A percentile compares a stretch with the other conserved stretches of the same genome.
Conservation (phyloP, 2,797 vertebrate species). For the Coranthus polyacanthus region DNA sequence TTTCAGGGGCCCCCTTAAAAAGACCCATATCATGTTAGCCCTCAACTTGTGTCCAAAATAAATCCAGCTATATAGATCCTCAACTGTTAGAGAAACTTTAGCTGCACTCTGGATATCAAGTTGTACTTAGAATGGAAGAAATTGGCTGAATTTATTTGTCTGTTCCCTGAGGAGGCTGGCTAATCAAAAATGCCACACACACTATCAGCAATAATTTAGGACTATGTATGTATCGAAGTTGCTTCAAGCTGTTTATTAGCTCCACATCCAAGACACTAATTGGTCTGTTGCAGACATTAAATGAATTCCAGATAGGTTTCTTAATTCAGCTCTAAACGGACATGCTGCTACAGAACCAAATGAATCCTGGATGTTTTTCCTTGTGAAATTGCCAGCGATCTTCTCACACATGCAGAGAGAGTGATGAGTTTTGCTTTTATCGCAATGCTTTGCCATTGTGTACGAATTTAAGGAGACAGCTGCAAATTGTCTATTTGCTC, state of each 20-base stretch:
- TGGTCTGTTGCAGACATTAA: constrained; percentile 54
- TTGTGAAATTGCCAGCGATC: constrained; percentile 40
- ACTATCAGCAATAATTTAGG: constrained; percentile 42
- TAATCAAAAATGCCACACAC: constrained; percentile 64
- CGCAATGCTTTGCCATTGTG: constrained; percentile 16
- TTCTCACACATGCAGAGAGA: constrained; percentile 47
- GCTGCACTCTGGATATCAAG: constrained; percentile 3
- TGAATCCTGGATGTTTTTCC: constrained; percentile 46
- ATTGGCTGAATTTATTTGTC: constrained; percentile 35
- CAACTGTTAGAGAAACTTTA: constrained; percentile 11
- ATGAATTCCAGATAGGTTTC: constrained; percentile 49
- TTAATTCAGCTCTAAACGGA: constrained; percentile 56
- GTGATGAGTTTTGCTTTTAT: constrained; percentile 40
- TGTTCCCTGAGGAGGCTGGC: constrained; percentile 27
- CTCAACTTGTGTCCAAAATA: constrained; percentile 20
- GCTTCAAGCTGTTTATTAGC: constrained; percentile 67
- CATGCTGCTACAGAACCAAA: constrained; percentile 52
- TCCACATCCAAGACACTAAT: constrained; percentile 41
- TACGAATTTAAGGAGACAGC: constrained; percentile 3
- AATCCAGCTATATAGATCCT: constrained; percentile 7
- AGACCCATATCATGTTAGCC: not conserved
- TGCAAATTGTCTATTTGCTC: constrained; percentile 8
- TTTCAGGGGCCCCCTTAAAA: no score
- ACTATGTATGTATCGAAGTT: constrained; percentile 34
- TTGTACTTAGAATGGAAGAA: constrained; percentile 27